Conservation (phyloP, 2,797 vertebrate species). For the Poecile montanus region DNA sequence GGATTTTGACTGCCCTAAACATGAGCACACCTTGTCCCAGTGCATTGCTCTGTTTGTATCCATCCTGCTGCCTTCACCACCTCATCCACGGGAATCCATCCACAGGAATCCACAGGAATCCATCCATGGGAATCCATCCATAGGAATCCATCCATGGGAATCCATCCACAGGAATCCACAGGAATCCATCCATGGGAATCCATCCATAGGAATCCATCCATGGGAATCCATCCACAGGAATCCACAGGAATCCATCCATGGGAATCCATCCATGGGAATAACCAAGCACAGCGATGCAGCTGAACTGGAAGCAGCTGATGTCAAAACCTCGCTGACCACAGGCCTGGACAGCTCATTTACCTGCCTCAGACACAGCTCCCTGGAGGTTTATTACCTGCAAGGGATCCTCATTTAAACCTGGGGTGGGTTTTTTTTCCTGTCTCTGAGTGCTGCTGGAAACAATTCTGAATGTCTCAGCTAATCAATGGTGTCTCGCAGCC, state of each 20-base stretch:
- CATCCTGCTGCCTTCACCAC: neutral
- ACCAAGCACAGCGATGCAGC: neutral
- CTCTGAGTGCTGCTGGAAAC: neutral
- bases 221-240: accelerated
- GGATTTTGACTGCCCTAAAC: neutral
- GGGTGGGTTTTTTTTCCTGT: neutral
- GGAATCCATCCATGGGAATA: accelerated
- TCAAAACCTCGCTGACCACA: neutral
- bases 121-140: too few species aligned
- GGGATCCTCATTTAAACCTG: neutral
- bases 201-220: accelerated
- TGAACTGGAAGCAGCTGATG: neutral
- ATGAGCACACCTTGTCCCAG: neutral
- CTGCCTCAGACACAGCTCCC: neutral
- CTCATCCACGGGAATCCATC: neutral
- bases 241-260: too few species aligned
- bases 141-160: accelerated
- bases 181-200: accelerated
- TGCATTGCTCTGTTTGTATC: accelerated
- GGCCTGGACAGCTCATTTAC: neutral
- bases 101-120: accelerated
- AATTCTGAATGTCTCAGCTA: neutral
- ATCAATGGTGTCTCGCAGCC: neutral
- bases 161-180: too few species aligned
- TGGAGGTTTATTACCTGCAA: neutral